Evolutionary conservation across 2,888 invertebrate species (phyloP), one percentile per base, ranked within the genome.

Genomic region (Megastigmus dorsalis): DNA sequence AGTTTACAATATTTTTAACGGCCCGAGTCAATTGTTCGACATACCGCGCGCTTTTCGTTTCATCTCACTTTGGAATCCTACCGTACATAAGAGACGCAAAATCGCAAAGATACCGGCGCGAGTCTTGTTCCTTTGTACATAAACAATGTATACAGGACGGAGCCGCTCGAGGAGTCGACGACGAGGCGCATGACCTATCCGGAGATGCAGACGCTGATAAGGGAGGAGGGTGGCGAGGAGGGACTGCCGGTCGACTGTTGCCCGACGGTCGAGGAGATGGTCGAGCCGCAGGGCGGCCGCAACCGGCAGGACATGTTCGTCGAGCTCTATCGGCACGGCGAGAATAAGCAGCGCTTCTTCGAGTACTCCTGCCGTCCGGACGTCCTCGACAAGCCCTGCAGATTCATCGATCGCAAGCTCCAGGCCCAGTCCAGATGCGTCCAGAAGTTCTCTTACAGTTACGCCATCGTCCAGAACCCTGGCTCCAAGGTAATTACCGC

Each of bases 371-470:
- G 96, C 86, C 91, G 92, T 43, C 89, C 91, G 30, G 92, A 91
- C 66, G 92, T 95, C 59, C 92, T 91, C 79, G 92, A 93, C 84
- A 91, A 91, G 81, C 94, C 94, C 2, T 96, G 96, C 85, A 90
- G 91, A 75, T 94, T 94, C 89, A 90, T 95, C 82, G 93, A 94
- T 88, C 90, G 91, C n/a, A 90, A 92, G 75, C 89, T 93, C 62
- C 91, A 91, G 86, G 91, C 91, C 82, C 91, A 92, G 77, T 94
- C 95, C n/a, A 90, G 91, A 82, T 96, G 96, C 89, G 93, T 94
- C 55, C 96, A 96, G 86, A 93, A 93, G 86, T 95, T 93, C 88
- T 93, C 95, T 55, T 95, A 93, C 86, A 93, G 94, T 3, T 96
- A 96, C 89, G 96, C 96, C 68, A 90, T 96, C 80, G 93, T 95